A percentile compares a stretch with the other conserved stretches of the same genome.
These are phyloP conservation scores for Saturnia japonica DNA, from an alignment of 2,888 invertebrate species.

Conservation along the genomic window DNA sequence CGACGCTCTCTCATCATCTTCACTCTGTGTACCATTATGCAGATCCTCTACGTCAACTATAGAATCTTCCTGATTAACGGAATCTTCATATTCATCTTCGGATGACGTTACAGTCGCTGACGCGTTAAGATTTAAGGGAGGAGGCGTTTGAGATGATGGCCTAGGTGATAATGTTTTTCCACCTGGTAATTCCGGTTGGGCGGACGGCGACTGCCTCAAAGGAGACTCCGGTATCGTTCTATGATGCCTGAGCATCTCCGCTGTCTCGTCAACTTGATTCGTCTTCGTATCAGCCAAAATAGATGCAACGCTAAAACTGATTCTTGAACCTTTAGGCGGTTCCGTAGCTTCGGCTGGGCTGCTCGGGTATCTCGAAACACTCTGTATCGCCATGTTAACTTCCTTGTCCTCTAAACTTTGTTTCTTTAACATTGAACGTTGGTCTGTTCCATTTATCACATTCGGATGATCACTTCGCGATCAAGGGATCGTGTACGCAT, in stretches of 20 bases:
- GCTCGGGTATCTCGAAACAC: conserved; percentile 84
- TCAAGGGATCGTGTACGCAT: conserved; percentile 76
- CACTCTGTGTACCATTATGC: conserved; percentile 79
- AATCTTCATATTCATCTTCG: conserved; percentile 86
- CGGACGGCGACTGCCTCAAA: conserved; percentile 70
- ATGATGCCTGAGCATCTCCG: conserved; percentile 77
- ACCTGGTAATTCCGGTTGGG: conserved; percentile 75
- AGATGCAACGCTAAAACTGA: conserved; percentile 94
- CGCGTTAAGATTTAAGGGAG: conserved; percentile 75
- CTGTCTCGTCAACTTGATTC: conserved; percentile 70
- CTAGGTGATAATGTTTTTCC: conserved; percentile 66
- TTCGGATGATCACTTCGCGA: conserved; percentile 60
- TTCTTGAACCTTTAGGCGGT: conserved; percentile 84
- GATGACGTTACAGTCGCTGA: conserved; percentile 78
- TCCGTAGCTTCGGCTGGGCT: conserved; percentile 84
- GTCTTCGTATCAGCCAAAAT: conserved; percentile 91
- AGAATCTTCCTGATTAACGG: conserved; percentile 85
- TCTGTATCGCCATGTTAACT: conserved; percentile 87
- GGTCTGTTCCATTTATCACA: conserved; percentile 79
- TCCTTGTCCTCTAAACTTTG: conserved; percentile 78
- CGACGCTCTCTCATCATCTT: conserved; percentile 70
- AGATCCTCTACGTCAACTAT: conserved; percentile 91
- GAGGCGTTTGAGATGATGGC: conserved; percentile 70
- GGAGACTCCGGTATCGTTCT: conserved; percentile 78
- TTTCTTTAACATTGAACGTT: conserved; percentile 84